These are phyloP conservation scores for Ariopsis seemanni DNA, from an alignment of 2,113 vertebrate genomes.

Conservation along the genomic window DNA sequence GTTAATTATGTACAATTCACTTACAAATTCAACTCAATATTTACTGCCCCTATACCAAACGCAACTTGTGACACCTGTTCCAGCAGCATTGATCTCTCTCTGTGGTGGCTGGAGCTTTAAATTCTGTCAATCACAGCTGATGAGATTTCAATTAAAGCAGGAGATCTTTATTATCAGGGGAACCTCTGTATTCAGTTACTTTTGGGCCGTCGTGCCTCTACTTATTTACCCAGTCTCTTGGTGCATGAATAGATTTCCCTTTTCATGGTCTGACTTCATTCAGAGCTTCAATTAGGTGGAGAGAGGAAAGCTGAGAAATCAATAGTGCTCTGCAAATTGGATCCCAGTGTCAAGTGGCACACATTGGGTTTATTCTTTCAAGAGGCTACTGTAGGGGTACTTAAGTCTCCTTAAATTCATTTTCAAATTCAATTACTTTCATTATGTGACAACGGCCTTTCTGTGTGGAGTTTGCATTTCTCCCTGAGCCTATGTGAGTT, in stretches of 20 bases:
- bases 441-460: not conserved
- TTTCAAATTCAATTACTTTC: not conserved
- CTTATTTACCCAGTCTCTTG: slow-evolving; percentile 63
- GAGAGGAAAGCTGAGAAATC: slow-evolving; percentile 60
- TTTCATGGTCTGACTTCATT: slow-evolving; percentile 57
- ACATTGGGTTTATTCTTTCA: slow-evolving; percentile 49
- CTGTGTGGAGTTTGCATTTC: not conserved
- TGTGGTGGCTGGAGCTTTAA: slow-evolving; percentile 48
- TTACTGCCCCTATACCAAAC: slow-evolving; percentile 8
- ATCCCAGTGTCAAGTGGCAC: slow-evolving; percentile 49
- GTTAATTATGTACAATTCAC: slow-evolving; percentile 28
- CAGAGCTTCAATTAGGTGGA: slow-evolving; percentile 51
- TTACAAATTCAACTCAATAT: slow-evolving; percentile 13
- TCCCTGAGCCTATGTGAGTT: too few relatives aligned
- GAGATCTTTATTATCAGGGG: slow-evolving; percentile 64
- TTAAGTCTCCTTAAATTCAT: slow-evolving; percentile 22
- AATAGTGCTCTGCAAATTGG: slow-evolving; percentile 54
- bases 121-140: slow-evolving; percentile 59
- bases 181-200: slow-evolving; percentile 52
- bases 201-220: slow-evolving; percentile 56
- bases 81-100: slow-evolving; percentile 40
- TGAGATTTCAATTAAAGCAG: slow-evolving; percentile 71
- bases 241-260: slow-evolving; percentile 65
- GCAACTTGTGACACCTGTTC: slow-evolving; percentile 20
- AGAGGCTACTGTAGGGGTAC: slow-evolving; percentile 24